phyloP scores from a whole-genome alignment of 2,797 vertebrate genomes.

The Orientallactaga sibirica region DNA sequence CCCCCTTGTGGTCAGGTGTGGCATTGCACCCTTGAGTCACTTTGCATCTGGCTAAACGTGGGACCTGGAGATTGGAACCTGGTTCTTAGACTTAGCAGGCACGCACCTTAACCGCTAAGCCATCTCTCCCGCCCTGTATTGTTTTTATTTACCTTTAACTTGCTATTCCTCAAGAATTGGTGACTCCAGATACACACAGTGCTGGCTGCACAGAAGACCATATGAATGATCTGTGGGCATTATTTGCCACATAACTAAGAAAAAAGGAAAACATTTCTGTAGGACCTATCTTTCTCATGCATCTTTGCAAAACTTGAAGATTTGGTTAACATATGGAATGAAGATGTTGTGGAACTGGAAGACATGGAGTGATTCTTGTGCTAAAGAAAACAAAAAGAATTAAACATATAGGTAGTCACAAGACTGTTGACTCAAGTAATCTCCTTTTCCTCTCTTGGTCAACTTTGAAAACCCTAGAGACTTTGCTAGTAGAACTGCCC shows the following conservation, averaged over 20 bases:
- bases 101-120: too few relatives aligned
- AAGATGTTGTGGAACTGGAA: background rate
- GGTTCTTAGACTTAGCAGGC: too few relatives aligned
- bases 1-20: too few relatives aligned
- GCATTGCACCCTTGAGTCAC: too few relatives aligned
- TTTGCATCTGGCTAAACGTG: too few relatives aligned
- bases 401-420: background rate
- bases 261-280: background rate
- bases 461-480: slow-evolving; percentile 62
- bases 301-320: background rate
- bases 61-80: too few relatives aligned
- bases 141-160: background rate
- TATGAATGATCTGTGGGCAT: background rate
- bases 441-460: slow-evolving; percentile 55
- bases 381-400: slow-evolving; percentile 31
- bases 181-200: background rate
- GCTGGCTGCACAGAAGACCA: background rate
- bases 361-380: background rate
- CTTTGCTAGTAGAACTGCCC: slow-evolving; percentile 53
- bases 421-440: slow-evolving; percentile 65
- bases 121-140: too few relatives aligned
- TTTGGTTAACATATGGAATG: background rate
- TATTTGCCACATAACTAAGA: background rate
- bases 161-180: background rate
- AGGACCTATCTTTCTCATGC: background rate